phyloP scores from a whole-genome alignment of 2,888 invertebrate genomes.

The Polymixis flavicincta region DNA sequence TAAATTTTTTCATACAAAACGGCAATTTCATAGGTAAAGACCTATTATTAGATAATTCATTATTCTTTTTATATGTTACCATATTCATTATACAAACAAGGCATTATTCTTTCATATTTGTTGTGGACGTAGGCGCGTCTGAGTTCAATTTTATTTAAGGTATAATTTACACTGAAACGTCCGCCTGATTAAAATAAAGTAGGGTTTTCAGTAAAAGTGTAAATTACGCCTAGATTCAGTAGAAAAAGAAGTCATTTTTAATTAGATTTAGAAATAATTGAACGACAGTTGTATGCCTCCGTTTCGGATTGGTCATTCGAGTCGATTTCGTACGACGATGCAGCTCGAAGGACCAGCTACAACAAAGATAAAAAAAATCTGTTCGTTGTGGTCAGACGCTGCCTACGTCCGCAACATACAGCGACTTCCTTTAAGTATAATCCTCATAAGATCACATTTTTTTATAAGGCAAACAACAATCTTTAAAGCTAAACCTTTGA shows the following conservation, averaged over 20 bases:
- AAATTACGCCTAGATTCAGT: constrained; percentile 21
- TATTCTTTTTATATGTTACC: constrained; percentile 79
- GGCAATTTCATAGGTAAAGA: too few species aligned
- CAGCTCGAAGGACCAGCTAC: constrained; percentile 5
- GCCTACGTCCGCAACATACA: constrained; percentile 76
- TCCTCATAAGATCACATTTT: constrained; percentile 90
- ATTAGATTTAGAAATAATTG: background rate
- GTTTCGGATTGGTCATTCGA: constrained; percentile 29
- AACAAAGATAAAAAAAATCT: constrained; percentile 5
- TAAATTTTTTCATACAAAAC: too few species aligned
- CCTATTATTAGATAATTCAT: constrained; percentile 89
- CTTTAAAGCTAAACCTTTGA: constrained; percentile 90
- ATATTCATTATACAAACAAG: constrained; percentile 86
- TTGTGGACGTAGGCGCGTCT: constrained; percentile 73
- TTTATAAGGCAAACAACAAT: constrained; percentile 91
- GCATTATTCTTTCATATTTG: constrained; percentile 84
- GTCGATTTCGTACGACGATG: background rate
- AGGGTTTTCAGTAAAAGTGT: constrained; percentile 32
- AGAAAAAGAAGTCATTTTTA: background rate
- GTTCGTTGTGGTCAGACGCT: constrained; percentile 34
- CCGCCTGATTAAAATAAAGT: constrained; percentile 44
- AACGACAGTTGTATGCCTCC: background rate
- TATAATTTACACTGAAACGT: constrained; percentile 41
- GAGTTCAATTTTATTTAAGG: constrained; percentile 20
- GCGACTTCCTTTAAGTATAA: constrained; percentile 87